phyloP scores from a whole-genome alignment of 1,140 invertebrate species.

The Rhyacophila brunnea region DNA sequence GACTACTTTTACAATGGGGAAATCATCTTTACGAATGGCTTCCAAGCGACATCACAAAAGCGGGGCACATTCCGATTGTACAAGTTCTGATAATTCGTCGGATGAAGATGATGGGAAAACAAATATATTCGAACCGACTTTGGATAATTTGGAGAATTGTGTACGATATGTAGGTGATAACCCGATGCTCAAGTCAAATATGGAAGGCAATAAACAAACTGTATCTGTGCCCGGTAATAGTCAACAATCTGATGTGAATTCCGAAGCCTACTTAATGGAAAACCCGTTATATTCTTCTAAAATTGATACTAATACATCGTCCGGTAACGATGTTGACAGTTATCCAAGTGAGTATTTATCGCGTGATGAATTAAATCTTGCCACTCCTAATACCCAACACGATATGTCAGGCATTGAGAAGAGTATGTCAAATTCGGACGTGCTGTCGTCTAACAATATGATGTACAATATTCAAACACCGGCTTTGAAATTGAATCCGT shows the following conservation, averaged over 20 bases:
- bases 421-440: not conserved
- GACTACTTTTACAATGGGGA: conserved; percentile 55
- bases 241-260: conserved; percentile 40
- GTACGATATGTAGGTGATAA: conserved; percentile 50
- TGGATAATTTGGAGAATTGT: conserved; percentile 53
- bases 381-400: not conserved
- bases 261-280: conserved; percentile 41
- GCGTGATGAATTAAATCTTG: conserved; percentile 1
- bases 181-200: conserved; percentile 38
- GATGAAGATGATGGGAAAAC: conserved; percentile 48
- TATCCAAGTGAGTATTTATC: conserved; percentile 18
- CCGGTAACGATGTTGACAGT: conserved; percentile 12
- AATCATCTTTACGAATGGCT: conserved; percentile 38
- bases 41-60: conserved; percentile 44
- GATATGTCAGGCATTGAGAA: not conserved
- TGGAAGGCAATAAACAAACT: conserved; percentile 16
- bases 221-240: not conserved
- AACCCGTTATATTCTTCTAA: conserved; percentile 52
- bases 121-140: conserved; percentile 53
- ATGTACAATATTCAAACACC: conserved; percentile 1
- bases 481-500: conserved; percentile 54
- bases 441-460: not conserved
- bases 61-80: conserved; percentile 48
- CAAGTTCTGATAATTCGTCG: conserved; percentile 52
- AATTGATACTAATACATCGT: conserved; percentile 41